phyloP scores from a whole-genome alignment of 2,113 vertebrate species.

The Python bivittatus region DNA sequence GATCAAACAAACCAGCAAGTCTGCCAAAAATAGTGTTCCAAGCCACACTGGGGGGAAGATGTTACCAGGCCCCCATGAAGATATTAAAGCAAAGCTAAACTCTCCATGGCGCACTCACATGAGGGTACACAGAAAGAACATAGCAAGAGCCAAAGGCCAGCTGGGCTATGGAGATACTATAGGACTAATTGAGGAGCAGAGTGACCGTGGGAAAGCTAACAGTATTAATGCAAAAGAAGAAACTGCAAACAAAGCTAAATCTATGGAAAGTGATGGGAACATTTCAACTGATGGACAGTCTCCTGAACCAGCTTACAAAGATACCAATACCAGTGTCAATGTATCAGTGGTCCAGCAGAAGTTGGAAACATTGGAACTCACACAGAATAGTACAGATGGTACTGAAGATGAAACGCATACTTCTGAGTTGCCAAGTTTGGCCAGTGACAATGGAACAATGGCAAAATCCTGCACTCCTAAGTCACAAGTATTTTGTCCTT shows the following conservation, averaged over 20 bases:
- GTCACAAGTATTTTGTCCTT: slow-evolving; percentile 84
- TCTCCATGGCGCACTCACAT: slow-evolving; percentile 93
- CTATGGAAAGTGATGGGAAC: slow-evolving; percentile 31
- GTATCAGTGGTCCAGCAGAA: slow-evolving; percentile 76
- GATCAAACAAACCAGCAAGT: slow-evolving; percentile 73
- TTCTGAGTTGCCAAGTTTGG: slow-evolving; percentile 65
- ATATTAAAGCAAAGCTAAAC: slow-evolving; percentile 76
- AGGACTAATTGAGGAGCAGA: slow-evolving; percentile 79
- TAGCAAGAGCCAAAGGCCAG: slow-evolving; percentile 81
- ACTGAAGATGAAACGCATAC: slow-evolving; percentile 46
- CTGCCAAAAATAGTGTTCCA: slow-evolving; percentile 76
- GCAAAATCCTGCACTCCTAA: slow-evolving; percentile 66
- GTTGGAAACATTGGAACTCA: slow-evolving; percentile 79
- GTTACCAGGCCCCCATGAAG: slow-evolving; percentile 71
- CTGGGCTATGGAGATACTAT: slow-evolving; percentile 82
- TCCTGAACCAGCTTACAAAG: slow-evolving; percentile 51
- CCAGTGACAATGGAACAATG: slow-evolving; percentile 63
- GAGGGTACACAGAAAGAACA: slow-evolving; percentile 85
- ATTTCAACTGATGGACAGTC: slow-evolving; percentile 62
- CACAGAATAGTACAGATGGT: slow-evolving; percentile 33
- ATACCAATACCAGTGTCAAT: slow-evolving; percentile 52
- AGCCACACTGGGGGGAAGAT: slow-evolving; percentile 67
- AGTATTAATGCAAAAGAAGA: slow-evolving; percentile 46
- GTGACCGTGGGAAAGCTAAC: slow-evolving; percentile 55
- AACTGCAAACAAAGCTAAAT: background rate